phyloP scores from a whole-genome alignment of 30 jellyfish, hydroid and myxozoan species.

The Aurelia sp. region DNA sequence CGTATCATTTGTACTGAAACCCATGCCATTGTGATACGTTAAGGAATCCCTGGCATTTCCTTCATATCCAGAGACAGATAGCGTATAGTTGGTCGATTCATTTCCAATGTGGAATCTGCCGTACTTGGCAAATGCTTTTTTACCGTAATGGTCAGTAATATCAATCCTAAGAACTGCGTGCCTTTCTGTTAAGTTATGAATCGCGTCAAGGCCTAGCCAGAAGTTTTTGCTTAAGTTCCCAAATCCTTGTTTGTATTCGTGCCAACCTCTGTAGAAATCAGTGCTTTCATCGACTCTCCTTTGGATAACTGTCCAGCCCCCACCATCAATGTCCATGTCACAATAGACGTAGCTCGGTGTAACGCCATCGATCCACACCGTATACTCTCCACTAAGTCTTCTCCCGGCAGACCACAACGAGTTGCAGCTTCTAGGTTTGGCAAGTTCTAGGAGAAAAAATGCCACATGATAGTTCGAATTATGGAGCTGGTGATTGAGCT shows the following conservation, averaged over 20 bases:
- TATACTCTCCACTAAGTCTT: too few species aligned
- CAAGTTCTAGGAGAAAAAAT: too few species aligned
- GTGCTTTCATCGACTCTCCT: not conserved
- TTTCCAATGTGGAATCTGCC: not conserved
- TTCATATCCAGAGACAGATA: not conserved
- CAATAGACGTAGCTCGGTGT: not conserved
- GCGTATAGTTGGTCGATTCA: not conserved
- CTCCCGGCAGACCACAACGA: too few species aligned
- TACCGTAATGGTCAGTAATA: not conserved
- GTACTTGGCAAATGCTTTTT: constrained; percentile 2
- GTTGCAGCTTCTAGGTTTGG: too few species aligned
- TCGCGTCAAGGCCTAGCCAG: constrained; percentile 35
- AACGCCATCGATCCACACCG: too few species aligned
- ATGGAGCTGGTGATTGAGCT: too few species aligned
- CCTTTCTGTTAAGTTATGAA: constrained; percentile 8
- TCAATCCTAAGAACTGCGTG: not conserved
- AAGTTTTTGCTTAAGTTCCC: not conserved
- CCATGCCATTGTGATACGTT: not conserved
- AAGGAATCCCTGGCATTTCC: constrained; percentile 44
- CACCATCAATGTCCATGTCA: constrained; percentile 12
- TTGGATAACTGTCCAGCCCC: constrained; percentile 45
- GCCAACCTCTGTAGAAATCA: constrained; percentile 27
- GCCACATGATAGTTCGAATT: too few species aligned
- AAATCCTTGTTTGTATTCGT: constrained; percentile 25
- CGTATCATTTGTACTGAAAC: constrained; percentile 4